Percentiles rank a stretch among this genome's conserved stretches.
These are phyloP conservation scores for Dolichotis patagonum DNA, from an alignment of 2,113 vertebrate species.

Conservation along the genomic window DNA sequence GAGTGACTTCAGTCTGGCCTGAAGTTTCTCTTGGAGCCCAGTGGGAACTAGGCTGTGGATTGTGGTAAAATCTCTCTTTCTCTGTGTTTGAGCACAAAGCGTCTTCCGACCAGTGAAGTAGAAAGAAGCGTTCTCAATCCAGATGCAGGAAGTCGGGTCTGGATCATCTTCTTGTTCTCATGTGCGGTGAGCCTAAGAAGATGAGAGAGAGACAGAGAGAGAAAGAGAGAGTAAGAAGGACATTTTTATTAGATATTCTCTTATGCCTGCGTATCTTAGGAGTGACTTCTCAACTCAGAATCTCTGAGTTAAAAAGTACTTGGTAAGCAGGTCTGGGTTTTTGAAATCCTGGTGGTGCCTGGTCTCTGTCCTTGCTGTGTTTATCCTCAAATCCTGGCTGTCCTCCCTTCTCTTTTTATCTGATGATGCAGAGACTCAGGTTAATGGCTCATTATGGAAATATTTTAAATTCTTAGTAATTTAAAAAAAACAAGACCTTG, in stretches of 20 bases:
- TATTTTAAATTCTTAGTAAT: not conserved
- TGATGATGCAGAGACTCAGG: not conserved
- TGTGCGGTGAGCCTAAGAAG: slow-evolving; percentile 5
- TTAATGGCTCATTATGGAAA: not conserved
- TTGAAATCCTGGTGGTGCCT: not conserved
- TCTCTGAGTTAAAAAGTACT: not conserved
- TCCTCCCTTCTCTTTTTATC: not conserved
- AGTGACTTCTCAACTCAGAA: slow-evolving; percentile 33
- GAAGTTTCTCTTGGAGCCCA: slow-evolving; percentile 58
- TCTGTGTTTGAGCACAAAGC: slow-evolving; percentile 52
- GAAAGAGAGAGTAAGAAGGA: not conserved
- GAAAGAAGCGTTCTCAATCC: not conserved
- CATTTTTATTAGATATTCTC: not conserved
- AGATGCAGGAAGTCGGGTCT: not conserved
- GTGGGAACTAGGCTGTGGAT: slow-evolving; percentile 2
- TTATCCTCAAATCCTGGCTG: not conserved
- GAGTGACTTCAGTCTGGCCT: slow-evolving; percentile 53
- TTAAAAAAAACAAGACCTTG: not conserved
- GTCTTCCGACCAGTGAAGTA: not conserved
- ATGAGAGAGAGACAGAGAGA: not conserved
- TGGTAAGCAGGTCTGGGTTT: slow-evolving; percentile 40
- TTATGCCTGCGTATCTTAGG: slow-evolving; percentile 30
- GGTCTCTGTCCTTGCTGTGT: not conserved
- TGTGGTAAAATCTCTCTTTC: not conserved
- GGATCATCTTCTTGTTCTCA: not conserved